These are phyloP conservation scores for Folsomia candida DNA, from an alignment of 2,888 invertebrate genomes.

Conservation along the genomic window DNA sequence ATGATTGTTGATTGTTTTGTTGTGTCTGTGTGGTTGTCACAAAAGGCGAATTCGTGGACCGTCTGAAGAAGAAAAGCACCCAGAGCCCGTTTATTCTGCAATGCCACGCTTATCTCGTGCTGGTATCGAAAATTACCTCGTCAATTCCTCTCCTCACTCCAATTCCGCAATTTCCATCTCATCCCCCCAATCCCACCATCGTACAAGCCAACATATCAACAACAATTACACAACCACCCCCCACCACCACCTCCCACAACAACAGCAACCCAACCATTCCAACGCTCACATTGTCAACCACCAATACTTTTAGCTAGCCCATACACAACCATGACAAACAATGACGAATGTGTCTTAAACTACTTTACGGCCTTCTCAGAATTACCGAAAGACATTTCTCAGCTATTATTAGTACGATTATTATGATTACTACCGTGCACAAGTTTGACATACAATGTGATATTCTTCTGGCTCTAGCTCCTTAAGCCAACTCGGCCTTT, in stretches of 20 bases:
- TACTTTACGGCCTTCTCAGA: background rate
- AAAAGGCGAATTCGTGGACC: conserved; percentile 50
- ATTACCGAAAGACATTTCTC: background rate
- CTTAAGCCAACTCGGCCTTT: too few relatives aligned
- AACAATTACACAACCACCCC: conserved; percentile 31
- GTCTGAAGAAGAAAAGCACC: conserved; percentile 49
- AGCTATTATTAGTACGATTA: too few relatives aligned
- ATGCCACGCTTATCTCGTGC: conserved; percentile 50
- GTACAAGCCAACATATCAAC: conserved; percentile 20
- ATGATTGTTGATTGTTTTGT: conserved; percentile 12
- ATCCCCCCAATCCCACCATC: conserved; percentile 27
- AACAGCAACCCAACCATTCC: conserved; percentile 22
- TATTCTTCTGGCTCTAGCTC: too few relatives aligned
- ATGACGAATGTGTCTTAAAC: background rate
- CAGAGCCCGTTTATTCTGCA: conserved; percentile 45
- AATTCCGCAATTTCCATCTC: conserved; percentile 37
- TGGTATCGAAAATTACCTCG: conserved; percentile 50
- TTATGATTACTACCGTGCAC: too few relatives aligned
- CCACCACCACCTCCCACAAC: conserved; percentile 33
- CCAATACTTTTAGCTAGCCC: conserved; percentile 29
- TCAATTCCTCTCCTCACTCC: conserved; percentile 41
- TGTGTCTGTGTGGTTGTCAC: conserved; percentile 29
- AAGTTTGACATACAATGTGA: too few relatives aligned
- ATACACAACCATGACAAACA: background rate
- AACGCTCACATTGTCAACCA: conserved; percentile 31